A percentile compares a stretch with the other conserved stretches of the same genome.
Conservation (phyloP, 2,113 vertebrate genomes). For the Thomomys bottae region DNA sequence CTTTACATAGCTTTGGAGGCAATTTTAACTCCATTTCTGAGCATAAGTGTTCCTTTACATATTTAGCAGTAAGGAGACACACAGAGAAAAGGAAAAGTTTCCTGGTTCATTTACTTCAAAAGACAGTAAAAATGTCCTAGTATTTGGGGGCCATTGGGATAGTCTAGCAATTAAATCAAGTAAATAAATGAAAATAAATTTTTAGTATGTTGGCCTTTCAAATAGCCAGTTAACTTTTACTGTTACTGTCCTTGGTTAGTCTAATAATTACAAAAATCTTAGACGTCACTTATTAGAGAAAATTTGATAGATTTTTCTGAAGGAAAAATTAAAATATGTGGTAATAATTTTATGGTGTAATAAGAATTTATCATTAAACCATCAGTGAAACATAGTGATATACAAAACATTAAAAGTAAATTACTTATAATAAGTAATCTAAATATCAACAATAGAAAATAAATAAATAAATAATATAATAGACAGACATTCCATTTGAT, state of each 20-base stretch:
- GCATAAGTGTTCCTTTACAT: background rate
- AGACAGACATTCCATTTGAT: background rate
- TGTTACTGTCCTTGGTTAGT: background rate
- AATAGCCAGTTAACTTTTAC: conserved; percentile 20
- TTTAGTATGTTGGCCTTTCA: background rate
- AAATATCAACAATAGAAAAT: background rate
- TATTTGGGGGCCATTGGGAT: background rate
- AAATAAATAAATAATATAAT: conserved; percentile 1
- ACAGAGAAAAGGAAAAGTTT: conserved; percentile 11
- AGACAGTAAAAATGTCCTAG: background rate
- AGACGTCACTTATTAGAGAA: conserved; percentile 19
- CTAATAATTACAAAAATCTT: conserved; percentile 16
- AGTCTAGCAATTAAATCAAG: conserved; percentile 12
- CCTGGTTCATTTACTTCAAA: conserved; percentile 11
- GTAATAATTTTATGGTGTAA: conserved; percentile 19
- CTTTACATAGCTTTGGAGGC: background rate
- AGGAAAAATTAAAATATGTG: conserved; percentile 7
- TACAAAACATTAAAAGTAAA: background rate
- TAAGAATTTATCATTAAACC: conserved; percentile 47
- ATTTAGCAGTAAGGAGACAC: background rate
- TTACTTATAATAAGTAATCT: conserved; percentile 32
- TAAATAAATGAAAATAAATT: conserved; percentile 48
- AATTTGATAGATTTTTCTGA: conserved; percentile 28
- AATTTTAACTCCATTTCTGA: conserved; percentile 23
- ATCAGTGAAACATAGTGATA: background rate